Percentiles rank a stretch among this genome's conserved stretches.
phyloP scores from a whole-genome alignment of 92 coral and sea anemone species.

The Palythoa grandis region DNA sequence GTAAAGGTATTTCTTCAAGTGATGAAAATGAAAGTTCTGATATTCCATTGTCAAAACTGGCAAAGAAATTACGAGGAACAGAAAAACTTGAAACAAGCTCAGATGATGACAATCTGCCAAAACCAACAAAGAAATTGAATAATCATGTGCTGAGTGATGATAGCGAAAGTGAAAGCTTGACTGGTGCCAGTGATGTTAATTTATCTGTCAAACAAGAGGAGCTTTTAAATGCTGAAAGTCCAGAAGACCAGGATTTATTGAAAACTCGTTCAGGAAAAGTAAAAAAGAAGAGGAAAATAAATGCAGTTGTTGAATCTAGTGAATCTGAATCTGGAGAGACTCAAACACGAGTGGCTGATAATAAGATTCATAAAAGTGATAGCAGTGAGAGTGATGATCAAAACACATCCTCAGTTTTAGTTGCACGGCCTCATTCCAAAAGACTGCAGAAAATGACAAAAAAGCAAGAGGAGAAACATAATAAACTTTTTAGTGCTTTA shows the following conservation, averaged over 20 bases:
- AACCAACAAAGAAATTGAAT: not conserved
- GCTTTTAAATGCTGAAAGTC: not conserved
- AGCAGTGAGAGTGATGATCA: slow-evolving; percentile 5
- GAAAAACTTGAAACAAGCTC: not conserved
- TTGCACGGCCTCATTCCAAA: slow-evolving; percentile 36
- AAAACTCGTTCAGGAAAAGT: slow-evolving; percentile 16
- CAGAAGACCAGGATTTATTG: slow-evolving; percentile 8
- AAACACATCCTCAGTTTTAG: not conserved
- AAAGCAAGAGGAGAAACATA: slow-evolving; percentile 43
- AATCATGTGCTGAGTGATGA: slow-evolving; percentile 18
- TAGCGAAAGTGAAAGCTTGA: not conserved
- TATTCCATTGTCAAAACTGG: not conserved
- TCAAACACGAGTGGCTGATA: not conserved
- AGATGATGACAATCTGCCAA: not conserved
- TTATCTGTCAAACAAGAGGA: not conserved
- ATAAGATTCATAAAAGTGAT: not conserved
- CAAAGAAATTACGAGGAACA: not conserved
- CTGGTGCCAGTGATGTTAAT: not conserved
- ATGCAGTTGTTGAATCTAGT: slow-evolving; percentile 25
- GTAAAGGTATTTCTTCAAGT: slow-evolving; percentile 23
- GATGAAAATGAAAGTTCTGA: not conserved
- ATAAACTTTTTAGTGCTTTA: slow-evolving; percentile 53
- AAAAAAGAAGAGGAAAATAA: slow-evolving; percentile 2
- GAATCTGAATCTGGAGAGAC: slow-evolving; percentile 5
- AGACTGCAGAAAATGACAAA: slow-evolving; percentile 55